Evolutionary conservation across 2,113 vertebrate species (phyloP), one percentile per base, ranked within the genome.

Genomic region (Xiphias gladius): DNA sequence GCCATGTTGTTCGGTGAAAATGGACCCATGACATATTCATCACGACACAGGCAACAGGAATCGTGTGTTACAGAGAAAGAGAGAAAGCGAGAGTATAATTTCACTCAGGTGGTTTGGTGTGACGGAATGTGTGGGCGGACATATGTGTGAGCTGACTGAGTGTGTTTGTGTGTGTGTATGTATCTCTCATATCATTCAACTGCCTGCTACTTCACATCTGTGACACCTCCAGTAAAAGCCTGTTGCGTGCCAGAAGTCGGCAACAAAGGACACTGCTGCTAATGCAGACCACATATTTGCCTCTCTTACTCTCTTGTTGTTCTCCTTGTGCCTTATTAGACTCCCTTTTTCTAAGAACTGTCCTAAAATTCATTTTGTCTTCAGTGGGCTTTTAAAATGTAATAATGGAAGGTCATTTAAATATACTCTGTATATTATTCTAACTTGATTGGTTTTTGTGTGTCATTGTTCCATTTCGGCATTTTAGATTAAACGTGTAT

Each of bases 21-120:
- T 80, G 87, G 77, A 12, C 74, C 12, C 0, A 89, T 90, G 83
- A 92, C 84, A 88, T 86, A 92, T 92, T 92, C 83, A 92, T 90
- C 77, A 75, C 3, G 19, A 65, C 80, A 41, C 50, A 80, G 41
- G 41, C 70, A 68, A 77, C 32, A 28, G 10, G 62, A 68, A 48
- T 17, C 24, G 32, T 57, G 68, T 35, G 66, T 46, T 20, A 30
- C 22, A 28, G 20, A 54, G 43, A 46, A 16, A 55, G 52, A 55
- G 2, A 24, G 41, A 24, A n/a, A 57, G 30, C 39, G 55, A 28
- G 32, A 76, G 55, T 74, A 17, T 79, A 32, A 78, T 65, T 76
- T 61, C 64, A 70, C 61, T 68, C 50, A 26, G 68, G 37, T 0
- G 0, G 26, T 84, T 76, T 73, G 28, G n/a, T 28, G 55, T 65